Percentiles rank a stretch among this genome's conserved stretches.
These are phyloP conservation scores for Nipponacmea schrenckii DNA, from an alignment of 2,888 invertebrate genomes.

Conservation along the genomic window DNA sequence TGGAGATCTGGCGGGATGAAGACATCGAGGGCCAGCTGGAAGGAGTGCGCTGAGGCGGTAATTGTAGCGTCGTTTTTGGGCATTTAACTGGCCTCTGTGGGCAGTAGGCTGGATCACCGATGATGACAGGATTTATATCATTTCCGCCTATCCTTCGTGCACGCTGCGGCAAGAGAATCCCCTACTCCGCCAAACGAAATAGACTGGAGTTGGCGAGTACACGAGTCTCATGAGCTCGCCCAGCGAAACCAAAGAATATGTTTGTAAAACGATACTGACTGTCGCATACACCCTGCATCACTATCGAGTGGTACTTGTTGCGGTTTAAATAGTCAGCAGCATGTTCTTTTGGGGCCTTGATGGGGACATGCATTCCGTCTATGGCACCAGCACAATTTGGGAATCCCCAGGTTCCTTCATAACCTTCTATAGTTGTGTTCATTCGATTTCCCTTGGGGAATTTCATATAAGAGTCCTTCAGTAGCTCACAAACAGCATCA, in stretches of 20 bases:
- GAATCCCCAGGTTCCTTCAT: constrained; percentile 19
- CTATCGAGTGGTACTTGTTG: constrained; percentile 22
- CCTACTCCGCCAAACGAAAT: constrained; percentile 11
- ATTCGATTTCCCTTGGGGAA: constrained; percentile 17
- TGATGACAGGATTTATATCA: constrained; percentile 12
- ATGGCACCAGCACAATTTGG: constrained; percentile 27
- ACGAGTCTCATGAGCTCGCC: constrained; percentile 22
- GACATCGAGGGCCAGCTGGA: too few relatives aligned
- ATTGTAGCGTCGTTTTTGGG: constrained; percentile 19
- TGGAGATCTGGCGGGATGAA: too few relatives aligned
- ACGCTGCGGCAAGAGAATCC: constrained; percentile 9
- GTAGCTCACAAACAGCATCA: constrained; percentile 9
- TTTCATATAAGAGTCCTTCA: constrained; percentile 11
- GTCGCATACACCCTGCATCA: constrained; percentile 22
- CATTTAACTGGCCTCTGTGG: constrained; percentile 11
- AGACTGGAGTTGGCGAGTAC: constrained; percentile 19
- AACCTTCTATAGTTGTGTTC: constrained; percentile 18
- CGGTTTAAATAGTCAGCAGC: constrained; percentile 26
- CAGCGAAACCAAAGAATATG: constrained; percentile 20
- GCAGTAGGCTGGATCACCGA: constrained; percentile 24
- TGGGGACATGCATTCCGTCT: constrained; percentile 28
- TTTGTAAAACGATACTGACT: constrained; percentile 17
- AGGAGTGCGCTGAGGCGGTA: constrained; percentile 24
- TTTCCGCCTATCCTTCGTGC: not conserved
- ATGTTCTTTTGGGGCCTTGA: constrained; percentile 20